A percentile compares a stretch with the other conserved stretches of the same genome.
phyloP scores from a whole-genome alignment of 1,140 invertebrate genomes.

The Diabrotica virgifera region DNA sequence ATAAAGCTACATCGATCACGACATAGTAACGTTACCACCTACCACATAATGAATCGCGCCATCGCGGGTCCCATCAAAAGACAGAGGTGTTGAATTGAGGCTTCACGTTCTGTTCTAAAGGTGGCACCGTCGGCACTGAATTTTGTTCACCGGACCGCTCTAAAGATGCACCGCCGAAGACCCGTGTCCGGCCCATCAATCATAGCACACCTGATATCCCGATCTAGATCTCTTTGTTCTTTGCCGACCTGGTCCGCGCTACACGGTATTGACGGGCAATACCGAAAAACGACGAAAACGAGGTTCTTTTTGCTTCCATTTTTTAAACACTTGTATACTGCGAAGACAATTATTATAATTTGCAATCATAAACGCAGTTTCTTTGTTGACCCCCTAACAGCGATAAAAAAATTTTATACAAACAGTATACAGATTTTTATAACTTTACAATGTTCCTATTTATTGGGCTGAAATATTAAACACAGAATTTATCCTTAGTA shows the following conservation, averaged over 20 bases:
- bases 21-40: conserved; percentile 28
- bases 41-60: conserved; percentile 36
- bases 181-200: conserved; percentile 38
- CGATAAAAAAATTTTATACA: too few species aligned
- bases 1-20: conserved; percentile 14
- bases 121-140: conserved; percentile 30
- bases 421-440: too few species aligned
- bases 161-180: conserved; percentile 31
- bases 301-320: too few species aligned
- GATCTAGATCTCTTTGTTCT: conserved; percentile 40
- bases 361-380: too few species aligned
- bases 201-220: conserved; percentile 40
- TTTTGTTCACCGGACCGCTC: background rate
- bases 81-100: conserved; percentile 42
- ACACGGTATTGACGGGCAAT: too few species aligned
- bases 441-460: too few species aligned
- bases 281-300: too few species aligned
- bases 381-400: too few species aligned
- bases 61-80: conserved; percentile 35
- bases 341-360: too few species aligned
- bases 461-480: too few species aligned
- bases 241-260: background rate
- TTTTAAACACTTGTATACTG: too few species aligned
- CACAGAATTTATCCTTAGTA: too few species aligned
- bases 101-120: conserved; percentile 34